These are phyloP conservation scores for Zaprionus lachaisei DNA, from an alignment of 1,140 invertebrate species.

Conservation along the genomic window DNA sequence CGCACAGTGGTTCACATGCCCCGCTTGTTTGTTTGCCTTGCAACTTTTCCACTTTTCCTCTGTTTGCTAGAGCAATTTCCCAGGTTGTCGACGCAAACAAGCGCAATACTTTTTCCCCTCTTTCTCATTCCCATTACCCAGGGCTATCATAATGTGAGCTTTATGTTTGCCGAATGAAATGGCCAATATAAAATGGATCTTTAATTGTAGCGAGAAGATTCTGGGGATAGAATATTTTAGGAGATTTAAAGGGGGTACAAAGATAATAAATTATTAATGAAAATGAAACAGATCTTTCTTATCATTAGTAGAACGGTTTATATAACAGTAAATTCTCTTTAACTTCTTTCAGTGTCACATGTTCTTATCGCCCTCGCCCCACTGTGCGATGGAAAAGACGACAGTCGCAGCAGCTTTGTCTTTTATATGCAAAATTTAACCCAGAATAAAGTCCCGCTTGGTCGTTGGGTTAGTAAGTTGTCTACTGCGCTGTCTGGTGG, in stretches of 20 bases:
- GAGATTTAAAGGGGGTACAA: neutral
- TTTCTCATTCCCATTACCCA: neutral
- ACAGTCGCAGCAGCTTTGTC: conserved; percentile 45
- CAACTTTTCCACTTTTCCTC: conserved; percentile 10
- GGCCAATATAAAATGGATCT: neutral
- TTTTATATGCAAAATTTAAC: conserved; percentile 82
- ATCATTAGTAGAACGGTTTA: too few species aligned
- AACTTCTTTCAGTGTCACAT: neutral
- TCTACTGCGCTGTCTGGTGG: neutral
- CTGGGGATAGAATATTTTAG: neutral
- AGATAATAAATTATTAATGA: neutral
- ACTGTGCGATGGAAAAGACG: conserved; percentile 56
- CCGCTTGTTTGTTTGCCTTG: conserved; percentile 30
- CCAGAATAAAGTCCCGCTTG: conserved; percentile 67
- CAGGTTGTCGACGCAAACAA: neutral
- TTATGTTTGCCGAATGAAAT: neutral
- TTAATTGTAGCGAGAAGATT: neutral
- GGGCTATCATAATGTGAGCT: neutral
- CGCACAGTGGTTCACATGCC: conserved; percentile 56
- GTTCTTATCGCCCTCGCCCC: conserved; percentile 14
- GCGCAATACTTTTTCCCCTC: neutral
- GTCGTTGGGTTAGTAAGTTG: conserved; percentile 33
- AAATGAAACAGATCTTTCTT: too few species aligned
- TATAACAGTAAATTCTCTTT: too few species aligned
- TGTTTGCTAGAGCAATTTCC: conserved; percentile 28